phyloP scores from a whole-genome alignment of 2,113 vertebrate species.

The Elanus axillaris region DNA sequence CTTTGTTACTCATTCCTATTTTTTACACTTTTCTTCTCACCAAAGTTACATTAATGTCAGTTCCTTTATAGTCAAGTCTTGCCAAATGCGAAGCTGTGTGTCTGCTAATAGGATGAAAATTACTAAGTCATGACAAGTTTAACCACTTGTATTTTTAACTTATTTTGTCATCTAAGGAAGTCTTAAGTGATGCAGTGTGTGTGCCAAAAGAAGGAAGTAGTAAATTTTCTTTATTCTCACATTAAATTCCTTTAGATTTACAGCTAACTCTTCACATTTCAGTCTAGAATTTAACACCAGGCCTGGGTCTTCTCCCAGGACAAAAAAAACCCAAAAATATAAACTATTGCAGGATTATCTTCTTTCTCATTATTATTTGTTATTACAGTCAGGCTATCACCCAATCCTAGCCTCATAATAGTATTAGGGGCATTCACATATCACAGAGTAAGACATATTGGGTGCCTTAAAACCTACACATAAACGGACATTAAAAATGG shows the following conservation, averaged over 20 bases:
- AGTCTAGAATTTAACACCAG: not conserved
- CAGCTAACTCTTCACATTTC: not conserved
- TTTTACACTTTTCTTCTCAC: not conserved
- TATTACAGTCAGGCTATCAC: not conserved
- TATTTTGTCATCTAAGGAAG: conserved; percentile 1
- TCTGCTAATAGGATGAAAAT: not conserved
- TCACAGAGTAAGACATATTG: not conserved
- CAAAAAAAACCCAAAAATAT: too few species aligned
- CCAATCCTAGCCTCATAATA: not conserved
- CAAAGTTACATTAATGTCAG: not conserved
- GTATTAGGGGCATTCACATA: not conserved
- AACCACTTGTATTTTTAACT: not conserved
- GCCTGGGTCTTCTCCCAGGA: not conserved
- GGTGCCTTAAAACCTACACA: not conserved
- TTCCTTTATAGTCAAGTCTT: not conserved
- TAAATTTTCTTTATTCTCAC: not conserved
- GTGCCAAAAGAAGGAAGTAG: not conserved
- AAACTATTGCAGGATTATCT: not conserved
- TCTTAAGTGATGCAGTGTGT: not conserved
- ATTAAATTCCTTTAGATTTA: not conserved
- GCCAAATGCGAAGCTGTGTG: not conserved
- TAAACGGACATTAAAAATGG: not conserved
- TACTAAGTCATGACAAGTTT: not conserved
- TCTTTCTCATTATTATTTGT: not conserved
- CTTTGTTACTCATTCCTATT: not conserved